Evolutionary conservation across 2,797 vertebrate genomes (phyloP), one percentile per base, ranked within the genome.

Genomic region (Dryobates pubescens): DNA sequence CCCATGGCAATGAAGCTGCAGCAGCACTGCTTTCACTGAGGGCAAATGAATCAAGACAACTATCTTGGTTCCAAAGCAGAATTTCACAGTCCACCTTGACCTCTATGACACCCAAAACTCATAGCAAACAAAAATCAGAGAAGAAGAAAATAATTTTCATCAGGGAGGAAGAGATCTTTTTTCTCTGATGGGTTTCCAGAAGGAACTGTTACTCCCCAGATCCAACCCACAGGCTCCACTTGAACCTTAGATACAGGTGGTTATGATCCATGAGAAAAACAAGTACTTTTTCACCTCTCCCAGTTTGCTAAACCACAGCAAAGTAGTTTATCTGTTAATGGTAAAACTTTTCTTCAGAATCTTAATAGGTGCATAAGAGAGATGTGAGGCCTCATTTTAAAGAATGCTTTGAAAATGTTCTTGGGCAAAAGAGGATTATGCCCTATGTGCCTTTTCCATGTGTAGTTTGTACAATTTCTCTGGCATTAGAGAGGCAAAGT

Each of bases 1-100:
- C 95, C 96, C 96, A 96, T 96, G 94, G 96, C 94, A 96, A 95
- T 96, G 83, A 89, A 92, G 82, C 89, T 76, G 91, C 91, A 91
- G 91, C 91, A 94, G 83, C 64, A 84, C 88, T 73, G 73, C 82
- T 88, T 95, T 88, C 86, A 94, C 90, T 16, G 5, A 86, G 96
- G 91, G 89, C 86, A 90, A 96, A 84, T 29, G 88, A 96, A 93
- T 90, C 71, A 93, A 93, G 86, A 93, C 57, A 93, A 91, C 64
- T 82, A 79, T 71, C 91, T 79, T 64, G 58, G 74, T 84, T 91
- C 77, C 54, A 82, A 88, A 88, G 58, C 32, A 70, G 54, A 32
- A 45, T 68, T 94, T 90, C 81, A 79, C 38, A 56, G 77, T 36
- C 61, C 68, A 79, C 9, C 73, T 64, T 90, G 82, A 92, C 61